Conservation (phyloP, 2,797 vertebrate species). For the Tokudaia muenninki region DNA sequence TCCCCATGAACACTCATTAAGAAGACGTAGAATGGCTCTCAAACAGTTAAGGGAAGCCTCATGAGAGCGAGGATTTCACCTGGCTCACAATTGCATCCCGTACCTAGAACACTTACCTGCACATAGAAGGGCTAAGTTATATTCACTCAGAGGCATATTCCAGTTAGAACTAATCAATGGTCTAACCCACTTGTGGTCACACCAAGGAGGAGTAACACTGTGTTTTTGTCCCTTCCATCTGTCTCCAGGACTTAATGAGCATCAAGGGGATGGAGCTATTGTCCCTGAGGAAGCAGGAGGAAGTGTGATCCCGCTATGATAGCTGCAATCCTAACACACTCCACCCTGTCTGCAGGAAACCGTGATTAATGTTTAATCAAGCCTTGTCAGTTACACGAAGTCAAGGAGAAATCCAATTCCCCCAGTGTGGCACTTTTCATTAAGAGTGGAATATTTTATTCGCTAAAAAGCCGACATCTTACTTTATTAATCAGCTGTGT, state of each 20-base stretch:
- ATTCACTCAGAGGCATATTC: not conserved
- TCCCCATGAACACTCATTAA: not conserved
- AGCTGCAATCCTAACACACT: not conserved
- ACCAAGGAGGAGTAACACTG: not conserved
- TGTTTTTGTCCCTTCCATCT: not conserved
- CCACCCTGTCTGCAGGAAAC: slow-evolving; percentile 32
- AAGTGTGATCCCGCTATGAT: not conserved
- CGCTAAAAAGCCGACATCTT: slow-evolving; percentile 27
- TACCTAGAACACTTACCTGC: not conserved
- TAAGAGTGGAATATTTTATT: not conserved
- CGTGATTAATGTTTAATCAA: slow-evolving; percentile 58
- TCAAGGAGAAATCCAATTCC: slow-evolving; percentile 44
- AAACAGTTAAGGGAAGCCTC: not conserved
- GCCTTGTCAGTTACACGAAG: slow-evolving; percentile 20
- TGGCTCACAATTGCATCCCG: not conserved
- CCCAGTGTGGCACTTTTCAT: not conserved
- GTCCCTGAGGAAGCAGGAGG: not conserved
- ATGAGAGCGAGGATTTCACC: not conserved
- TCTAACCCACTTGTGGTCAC: not conserved
- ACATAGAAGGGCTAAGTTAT: accelerated
- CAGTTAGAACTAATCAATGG: not conserved
- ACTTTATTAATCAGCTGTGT: slow-evolving; percentile 46
- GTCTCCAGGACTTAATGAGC: not conserved
- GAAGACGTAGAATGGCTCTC: not conserved
- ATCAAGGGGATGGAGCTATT: not conserved